These are phyloP conservation scores for Acleris literana DNA, from an alignment of 2,888 invertebrate species.

Conservation along the genomic window DNA sequence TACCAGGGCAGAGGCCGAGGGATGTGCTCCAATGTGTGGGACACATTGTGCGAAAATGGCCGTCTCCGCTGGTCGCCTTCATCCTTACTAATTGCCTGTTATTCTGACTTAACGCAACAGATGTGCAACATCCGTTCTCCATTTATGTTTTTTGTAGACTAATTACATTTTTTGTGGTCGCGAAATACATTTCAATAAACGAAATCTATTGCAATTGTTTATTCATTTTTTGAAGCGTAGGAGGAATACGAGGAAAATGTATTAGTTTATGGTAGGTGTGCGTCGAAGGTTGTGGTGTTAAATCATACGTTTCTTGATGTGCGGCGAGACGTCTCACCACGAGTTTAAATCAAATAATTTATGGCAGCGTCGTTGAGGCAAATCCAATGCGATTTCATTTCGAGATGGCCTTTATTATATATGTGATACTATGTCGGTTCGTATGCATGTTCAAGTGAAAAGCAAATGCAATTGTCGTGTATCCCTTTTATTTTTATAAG, in stretches of 20 bases:
- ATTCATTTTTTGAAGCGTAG: conserved; percentile 6
- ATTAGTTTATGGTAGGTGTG: conserved; percentile 44
- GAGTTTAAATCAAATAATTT: conserved; percentile 57
- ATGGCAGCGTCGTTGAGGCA: conserved; percentile 50
- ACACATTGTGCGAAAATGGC: conserved; percentile 79
- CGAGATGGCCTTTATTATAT: conserved; percentile 2
- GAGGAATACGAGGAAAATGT: conserved; percentile 46
- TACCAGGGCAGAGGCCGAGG: conserved; percentile 50
- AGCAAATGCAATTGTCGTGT: conserved; percentile 34
- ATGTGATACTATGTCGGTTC: conserved; percentile 3
- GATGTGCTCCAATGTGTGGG: conserved; percentile 71
- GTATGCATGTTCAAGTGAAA: conserved; percentile 22
- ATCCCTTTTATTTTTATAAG: conserved; percentile 32
- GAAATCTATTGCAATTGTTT: not conserved
- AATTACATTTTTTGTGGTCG: conserved; percentile 38
- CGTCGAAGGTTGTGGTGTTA: conserved; percentile 51
- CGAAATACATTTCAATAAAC: conserved; percentile 4
- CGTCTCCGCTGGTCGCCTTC: conserved; percentile 49
- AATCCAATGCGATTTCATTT: conserved; percentile 22
- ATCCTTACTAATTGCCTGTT: conserved; percentile 78
- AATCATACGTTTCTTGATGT: conserved; percentile 52
- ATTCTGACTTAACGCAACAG: conserved; percentile 77
- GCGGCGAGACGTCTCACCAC: conserved; percentile 44
- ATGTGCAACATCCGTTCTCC: conserved; percentile 79
- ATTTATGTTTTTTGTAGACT: conserved; percentile 49